Evolutionary conservation across 2,888 invertebrate species (phyloP), one percentile per base, ranked within the genome.

Genomic region (Drosophila paramelanica): DNA sequence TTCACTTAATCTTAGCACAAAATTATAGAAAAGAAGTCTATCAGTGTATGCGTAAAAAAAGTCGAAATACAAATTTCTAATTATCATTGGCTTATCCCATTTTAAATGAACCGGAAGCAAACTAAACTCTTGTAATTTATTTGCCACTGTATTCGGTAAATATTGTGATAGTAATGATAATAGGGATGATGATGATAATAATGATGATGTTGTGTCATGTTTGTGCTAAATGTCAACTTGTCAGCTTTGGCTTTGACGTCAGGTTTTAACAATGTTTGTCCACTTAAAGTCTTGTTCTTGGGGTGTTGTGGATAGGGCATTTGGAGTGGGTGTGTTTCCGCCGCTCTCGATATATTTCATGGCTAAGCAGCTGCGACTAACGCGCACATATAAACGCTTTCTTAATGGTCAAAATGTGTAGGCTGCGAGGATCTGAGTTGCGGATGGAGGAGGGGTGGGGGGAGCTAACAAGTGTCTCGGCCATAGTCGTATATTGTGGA

Each of bases 301-400:
- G 39, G 7, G 14, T 1, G 14, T 1, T 5, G n/a, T 2, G 38
- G 6, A 4, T 3, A 23, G n/a, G 2, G 53, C 6, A 31, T 53
- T 45, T n/a, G 23, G 36, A 13, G 31, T 31, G 31, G 10, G 3
- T 1, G 10, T 1, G 10, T 23, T 23, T 4, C 23, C 23, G 3
- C 31, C 31, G 11, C 33, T 11, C 36, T 17, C 10, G 17, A 13
- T 45, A 36, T 33, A 14, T 57, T 38, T 43, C 0, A 20, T 14
- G 56, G 41, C n/a, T 41, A 61, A 52, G 51, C 77, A 72, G 61
- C 66, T 74, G 72, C 46, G 41, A 60, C 73, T 62, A 74, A 73
- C 56, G 8, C 10, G 31, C 31, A 2, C 31, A 31, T 31, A 31
- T 31, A 31, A 31, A 10, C 77, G 60, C 57, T 8, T 51, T 25